Evolutionary conservation across 37 sponge, comb jelly and placozoan species (phyloP).

Genomic region (Ephydatia muelleri): DNA sequence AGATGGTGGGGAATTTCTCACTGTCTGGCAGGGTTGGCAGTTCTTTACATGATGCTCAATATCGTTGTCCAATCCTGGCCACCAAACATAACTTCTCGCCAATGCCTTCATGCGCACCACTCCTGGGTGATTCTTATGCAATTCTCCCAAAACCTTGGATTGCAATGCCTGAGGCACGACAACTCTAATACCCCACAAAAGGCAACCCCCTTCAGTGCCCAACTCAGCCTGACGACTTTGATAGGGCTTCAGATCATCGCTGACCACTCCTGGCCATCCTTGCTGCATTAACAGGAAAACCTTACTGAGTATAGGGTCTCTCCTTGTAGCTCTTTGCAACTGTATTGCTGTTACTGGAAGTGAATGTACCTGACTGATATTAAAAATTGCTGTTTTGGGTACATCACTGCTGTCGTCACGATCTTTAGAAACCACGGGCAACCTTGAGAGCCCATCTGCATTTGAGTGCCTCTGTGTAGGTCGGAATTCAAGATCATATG

Average conservation of each 20-base stretch:
- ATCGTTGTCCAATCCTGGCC: constrained; percentile 15
- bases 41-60: constrained; percentile 13
- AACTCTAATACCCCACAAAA: constrained; percentile 26
- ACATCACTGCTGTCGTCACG: not conserved
- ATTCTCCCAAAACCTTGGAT: constrained; percentile 3
- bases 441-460: constrained; percentile 54
- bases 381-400: not conserved
- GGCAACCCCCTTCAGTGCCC: constrained; percentile 2
- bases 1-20: not conserved
- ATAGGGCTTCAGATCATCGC: not conserved
- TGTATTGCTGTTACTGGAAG: constrained; percentile 16
- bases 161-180: not conserved
- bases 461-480: constrained; percentile 41
- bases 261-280: constrained; percentile 46
- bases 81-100: constrained; percentile 29
- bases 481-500: constrained; percentile 26
- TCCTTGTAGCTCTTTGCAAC: constrained; percentile 8
- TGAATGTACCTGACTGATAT: constrained; percentile 8
- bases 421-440: constrained; percentile 8
- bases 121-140: constrained; percentile 29
- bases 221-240: not conserved
- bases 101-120: constrained; percentile 16
- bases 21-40: not conserved
- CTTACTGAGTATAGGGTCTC: constrained; percentile 43
- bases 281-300: constrained; percentile 24